These are phyloP conservation scores for Hemiscyllium ocellatum DNA, from an alignment of 2,113 vertebrate genomes.

Conservation along the genomic window DNA sequence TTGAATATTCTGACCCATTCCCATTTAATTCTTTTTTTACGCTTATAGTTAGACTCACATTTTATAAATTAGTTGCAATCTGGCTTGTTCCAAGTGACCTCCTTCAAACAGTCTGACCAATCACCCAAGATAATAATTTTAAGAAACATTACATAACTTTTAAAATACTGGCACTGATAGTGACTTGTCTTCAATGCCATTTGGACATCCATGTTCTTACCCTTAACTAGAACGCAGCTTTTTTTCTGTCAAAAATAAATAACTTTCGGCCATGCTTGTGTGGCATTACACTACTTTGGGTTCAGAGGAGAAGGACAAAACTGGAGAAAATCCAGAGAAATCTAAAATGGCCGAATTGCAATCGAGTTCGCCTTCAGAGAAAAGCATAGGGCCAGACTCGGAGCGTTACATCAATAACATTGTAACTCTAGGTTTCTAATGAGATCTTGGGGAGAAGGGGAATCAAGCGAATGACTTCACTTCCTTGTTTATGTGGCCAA, in stretches of 20 bases:
- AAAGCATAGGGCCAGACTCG: not conserved
- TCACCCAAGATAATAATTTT: not conserved
- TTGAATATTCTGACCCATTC: not conserved
- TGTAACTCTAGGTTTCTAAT: not conserved
- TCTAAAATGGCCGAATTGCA: not conserved
- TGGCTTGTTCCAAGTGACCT: too few relatives aligned
- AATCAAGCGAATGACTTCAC: conserved; percentile 33
- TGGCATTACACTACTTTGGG: too few relatives aligned
- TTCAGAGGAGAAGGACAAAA: not conserved
- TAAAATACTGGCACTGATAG: not conserved
- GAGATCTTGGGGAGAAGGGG: conserved; percentile 11
- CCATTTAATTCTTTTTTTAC: not conserved
- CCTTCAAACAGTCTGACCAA: not conserved
- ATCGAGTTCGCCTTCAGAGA: not conserved
- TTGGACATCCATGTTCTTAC: not conserved
- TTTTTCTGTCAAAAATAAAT: not conserved
- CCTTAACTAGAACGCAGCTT: not conserved
- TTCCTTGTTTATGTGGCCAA: not conserved
- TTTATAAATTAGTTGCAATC: not conserved
- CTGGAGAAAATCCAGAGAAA: not conserved
- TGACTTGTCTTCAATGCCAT: not conserved
- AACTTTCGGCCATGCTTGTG: not conserved
- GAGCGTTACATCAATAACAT: not conserved
- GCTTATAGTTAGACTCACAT: not conserved
- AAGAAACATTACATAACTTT: not conserved